Evolutionary conservation across 2,113 vertebrate genomes (phyloP).

Genomic region (Fulica atra): DNA sequence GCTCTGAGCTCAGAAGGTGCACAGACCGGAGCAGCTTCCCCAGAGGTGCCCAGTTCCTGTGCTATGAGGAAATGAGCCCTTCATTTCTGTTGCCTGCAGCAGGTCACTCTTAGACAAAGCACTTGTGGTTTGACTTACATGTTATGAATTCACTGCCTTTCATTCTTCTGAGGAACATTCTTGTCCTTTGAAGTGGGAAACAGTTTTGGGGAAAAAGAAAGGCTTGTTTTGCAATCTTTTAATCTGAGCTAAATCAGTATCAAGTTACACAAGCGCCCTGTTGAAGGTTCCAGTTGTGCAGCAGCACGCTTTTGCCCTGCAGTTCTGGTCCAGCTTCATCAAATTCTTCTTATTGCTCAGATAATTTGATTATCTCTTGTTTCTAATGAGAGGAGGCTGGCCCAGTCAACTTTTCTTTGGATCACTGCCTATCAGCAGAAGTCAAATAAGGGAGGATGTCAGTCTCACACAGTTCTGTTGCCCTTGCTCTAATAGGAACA

Average conservation of each 20-base stretch:
- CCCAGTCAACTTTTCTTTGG: neutral
- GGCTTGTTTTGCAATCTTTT: neutral
- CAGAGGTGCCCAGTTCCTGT: neutral
- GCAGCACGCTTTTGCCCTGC: neutral
- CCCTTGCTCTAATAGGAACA: neutral
- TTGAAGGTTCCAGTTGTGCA: neutral
- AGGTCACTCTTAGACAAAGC: neutral
- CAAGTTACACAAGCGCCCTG: neutral
- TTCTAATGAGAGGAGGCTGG: neutral
- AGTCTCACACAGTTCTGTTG: neutral
- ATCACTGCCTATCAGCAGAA: neutral
- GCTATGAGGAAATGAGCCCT: neutral
- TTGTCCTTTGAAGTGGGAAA: slow-evolving; percentile 19
- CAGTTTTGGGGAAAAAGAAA: neutral
- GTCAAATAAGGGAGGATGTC: neutral
- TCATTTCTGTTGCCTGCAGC: neutral
- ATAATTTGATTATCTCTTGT: neutral
- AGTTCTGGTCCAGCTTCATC: neutral
- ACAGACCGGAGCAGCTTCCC: neutral
- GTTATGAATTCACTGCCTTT: neutral
- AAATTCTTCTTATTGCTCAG: neutral
- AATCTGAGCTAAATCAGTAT: neutral
- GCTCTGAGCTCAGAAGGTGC: neutral
- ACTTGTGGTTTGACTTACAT: slow-evolving; percentile 36
- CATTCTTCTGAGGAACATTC: slow-evolving; percentile 3